These are phyloP conservation scores for Lepus oiostolus DNA, from an alignment of 2,797 vertebrate species.

Conservation along the genomic window DNA sequence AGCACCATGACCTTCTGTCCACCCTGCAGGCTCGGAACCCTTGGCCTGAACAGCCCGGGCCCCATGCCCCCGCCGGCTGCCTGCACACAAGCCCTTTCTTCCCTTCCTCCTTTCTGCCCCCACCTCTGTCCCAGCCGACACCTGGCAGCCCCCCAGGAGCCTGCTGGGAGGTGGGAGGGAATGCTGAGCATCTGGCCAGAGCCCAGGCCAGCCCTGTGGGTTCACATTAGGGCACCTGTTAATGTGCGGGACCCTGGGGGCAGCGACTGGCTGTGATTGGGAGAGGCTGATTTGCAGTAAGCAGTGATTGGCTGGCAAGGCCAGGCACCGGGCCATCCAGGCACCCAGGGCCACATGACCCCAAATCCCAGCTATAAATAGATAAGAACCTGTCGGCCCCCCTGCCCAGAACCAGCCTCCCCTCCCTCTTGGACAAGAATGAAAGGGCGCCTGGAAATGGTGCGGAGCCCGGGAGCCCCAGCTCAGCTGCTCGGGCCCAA, in stretches of 20 bases:
- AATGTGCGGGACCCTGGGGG: conserved; percentile 71
- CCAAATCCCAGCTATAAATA: conserved; percentile 75
- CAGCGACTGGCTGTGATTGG: neutral
- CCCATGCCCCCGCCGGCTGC: conserved; percentile 31
- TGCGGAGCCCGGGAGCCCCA: conserved; percentile 27
- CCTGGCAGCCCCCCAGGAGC: conserved; percentile 84
- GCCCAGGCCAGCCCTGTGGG: conserved; percentile 74
- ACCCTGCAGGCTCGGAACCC: neutral
- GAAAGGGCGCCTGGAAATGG: conserved; percentile 65
- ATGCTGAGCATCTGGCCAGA: conserved; percentile 85
- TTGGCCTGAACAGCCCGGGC: neutral
- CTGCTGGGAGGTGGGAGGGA: conserved; percentile 81
- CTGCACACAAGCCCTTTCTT: conserved; percentile 57
- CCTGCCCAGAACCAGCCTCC: conserved; percentile 23
- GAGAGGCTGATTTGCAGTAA: no score
- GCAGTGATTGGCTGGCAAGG: conserved; percentile 63
- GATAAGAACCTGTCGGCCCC: conserved; percentile 68
- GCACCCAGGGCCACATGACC: conserved; percentile 70
- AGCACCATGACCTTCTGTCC: neutral
- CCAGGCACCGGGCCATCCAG: conserved; percentile 30
- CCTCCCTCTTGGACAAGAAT: conserved; percentile 65
- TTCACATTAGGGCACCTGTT: conserved; percentile 85
- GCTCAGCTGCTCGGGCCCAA: conserved; percentile 21
- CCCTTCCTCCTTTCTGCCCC: neutral
- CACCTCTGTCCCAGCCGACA: conserved; percentile 35